phyloP scores from a whole-genome alignment of 2,888 invertebrate genomes.

The Drosophila yooni region DNA sequence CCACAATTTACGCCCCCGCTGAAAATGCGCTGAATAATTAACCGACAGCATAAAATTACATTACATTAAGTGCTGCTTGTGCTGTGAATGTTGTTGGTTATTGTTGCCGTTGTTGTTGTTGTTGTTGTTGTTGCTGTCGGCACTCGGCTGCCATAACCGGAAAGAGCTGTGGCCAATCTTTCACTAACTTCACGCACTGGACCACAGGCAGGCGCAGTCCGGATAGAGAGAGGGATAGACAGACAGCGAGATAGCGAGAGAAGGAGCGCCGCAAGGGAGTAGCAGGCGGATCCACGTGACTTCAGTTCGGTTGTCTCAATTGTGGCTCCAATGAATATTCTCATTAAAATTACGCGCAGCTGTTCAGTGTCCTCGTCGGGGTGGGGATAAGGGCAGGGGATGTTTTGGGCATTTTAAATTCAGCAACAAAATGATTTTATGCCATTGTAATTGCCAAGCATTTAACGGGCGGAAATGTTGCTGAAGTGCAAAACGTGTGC shows the following conservation, averaged over 20 bases:
- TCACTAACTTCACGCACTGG: slow-evolving; percentile 51
- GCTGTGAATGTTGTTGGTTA: background rate
- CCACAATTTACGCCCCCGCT: slow-evolving; percentile 7
- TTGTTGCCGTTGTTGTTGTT: slow-evolving; percentile 3
- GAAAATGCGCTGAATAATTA: slow-evolving; percentile 68
- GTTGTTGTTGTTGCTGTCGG: slow-evolving; percentile 22
- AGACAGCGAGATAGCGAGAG: background rate
- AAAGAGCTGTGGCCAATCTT: slow-evolving; percentile 63
- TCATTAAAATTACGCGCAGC: slow-evolving; percentile 73
- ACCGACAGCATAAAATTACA: slow-evolving; percentile 73
- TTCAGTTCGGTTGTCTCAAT: slow-evolving; percentile 59
- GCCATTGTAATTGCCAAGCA: slow-evolving; percentile 69
- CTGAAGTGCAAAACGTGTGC: slow-evolving; percentile 71
- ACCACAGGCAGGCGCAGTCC: slow-evolving; percentile 23
- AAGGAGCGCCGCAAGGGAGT: background rate
- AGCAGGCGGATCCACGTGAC: slow-evolving; percentile 42
- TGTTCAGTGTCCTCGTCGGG: slow-evolving; percentile 47
- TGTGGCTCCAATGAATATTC: slow-evolving; percentile 73
- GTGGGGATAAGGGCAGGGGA: slow-evolving; percentile 1
- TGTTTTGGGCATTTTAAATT: slow-evolving; percentile 54
- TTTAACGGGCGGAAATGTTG: slow-evolving; percentile 71
- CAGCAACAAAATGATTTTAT: slow-evolving; percentile 68
- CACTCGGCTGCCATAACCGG: slow-evolving; percentile 42
- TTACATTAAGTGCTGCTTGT: slow-evolving; percentile 68
- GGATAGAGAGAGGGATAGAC: background rate